phyloP scores from a whole-genome alignment of 2,888 invertebrate genomes.

The Folsomia manolachei region DNA sequence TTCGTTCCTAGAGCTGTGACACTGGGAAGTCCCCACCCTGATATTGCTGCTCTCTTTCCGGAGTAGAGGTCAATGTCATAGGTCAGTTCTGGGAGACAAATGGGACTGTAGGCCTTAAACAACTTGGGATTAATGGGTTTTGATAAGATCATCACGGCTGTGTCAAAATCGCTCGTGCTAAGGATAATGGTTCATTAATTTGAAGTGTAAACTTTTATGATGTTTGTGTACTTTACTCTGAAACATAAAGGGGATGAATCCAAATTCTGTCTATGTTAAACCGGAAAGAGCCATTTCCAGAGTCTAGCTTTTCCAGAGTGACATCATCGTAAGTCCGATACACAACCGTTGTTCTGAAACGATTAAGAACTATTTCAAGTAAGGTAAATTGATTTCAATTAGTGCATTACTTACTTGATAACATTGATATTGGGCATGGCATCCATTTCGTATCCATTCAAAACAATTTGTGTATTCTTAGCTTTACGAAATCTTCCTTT shows the following conservation, averaged over 20 bases:
- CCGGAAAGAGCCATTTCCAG: not conserved
- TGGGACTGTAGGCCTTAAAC: constrained; percentile 4
- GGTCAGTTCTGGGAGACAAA: constrained; percentile 15
- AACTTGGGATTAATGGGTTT: not conserved
- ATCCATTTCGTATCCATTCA: constrained; percentile 10
- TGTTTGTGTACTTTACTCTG: not conserved
- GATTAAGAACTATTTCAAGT: not conserved
- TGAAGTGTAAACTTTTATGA: not conserved
- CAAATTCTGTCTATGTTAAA: constrained; percentile 5
- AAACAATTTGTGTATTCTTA: not conserved
- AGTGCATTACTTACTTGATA: constrained; percentile 1
- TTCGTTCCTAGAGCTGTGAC: not conserved
- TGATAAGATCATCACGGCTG: constrained; percentile 14
- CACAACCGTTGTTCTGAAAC: not conserved
- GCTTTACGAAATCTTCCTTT: constrained; percentile 9
- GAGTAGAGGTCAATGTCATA: constrained; percentile 9
- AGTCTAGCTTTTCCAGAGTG: not conserved
- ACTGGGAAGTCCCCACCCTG: constrained; percentile 7
- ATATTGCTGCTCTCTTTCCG: constrained; percentile 1
- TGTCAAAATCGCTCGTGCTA: constrained; percentile 19
- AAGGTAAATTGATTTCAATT: too few species aligned
- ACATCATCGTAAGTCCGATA: constrained; percentile 2
- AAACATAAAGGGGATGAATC: constrained; percentile 6
- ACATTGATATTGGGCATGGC: constrained; percentile 16
- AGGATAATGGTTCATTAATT: too few species aligned